Base-by-base conservation (phyloP, 2,797 vertebrate genomes). In the Acanthurus leucopareius region DNA sequence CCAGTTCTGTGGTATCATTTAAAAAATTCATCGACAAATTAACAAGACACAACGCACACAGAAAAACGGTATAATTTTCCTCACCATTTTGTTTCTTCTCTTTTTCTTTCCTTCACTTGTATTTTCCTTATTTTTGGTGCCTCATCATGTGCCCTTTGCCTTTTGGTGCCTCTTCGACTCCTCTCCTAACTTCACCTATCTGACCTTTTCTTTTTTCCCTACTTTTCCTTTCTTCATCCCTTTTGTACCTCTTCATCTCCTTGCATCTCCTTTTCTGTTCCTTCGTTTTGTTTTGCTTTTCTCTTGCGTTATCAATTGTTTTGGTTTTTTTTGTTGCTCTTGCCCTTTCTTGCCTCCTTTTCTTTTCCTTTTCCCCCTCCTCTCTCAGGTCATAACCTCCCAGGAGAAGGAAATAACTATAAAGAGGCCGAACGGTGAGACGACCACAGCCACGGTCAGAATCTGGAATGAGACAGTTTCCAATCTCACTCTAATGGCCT, bases 381-480 rank as follows among this genome's bases (percentile, higher is more conserved):
- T 16, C 35, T 7, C 69, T 1, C 62, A 93, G 93, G 96, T 97
- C 51, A 97, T 97, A 78, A 97, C 96, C 22, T 97, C 96, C 14
- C 96, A 96, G 81, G 96, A 97, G 82, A 96, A 95, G 59, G 95
- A 96, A 80, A 95, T 97, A 80, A 96, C 96, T 40, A 95, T 96
- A 64, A 96, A 96, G 80, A 92, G 85, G 56, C 79, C 95, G 0
- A 96, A 96, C 3, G 96, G 96, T 0, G 96, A 97, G 85, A 96
- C 96, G 47, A 95, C 93, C 25, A 96, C 95, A 0, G 94, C 96
- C 40, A 96, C 95, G 5, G 96, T 97, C 64, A 88, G 96, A 77
- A 94, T 97, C 85, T 97, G 96, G 96, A 97, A 97, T 20, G 96
- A 97, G 88, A 97, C 96, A 0, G 96, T 97, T 40, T 97, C 96